phyloP scores from a whole-genome alignment of 2,113 vertebrate species.

The Clarias magur region DNA sequence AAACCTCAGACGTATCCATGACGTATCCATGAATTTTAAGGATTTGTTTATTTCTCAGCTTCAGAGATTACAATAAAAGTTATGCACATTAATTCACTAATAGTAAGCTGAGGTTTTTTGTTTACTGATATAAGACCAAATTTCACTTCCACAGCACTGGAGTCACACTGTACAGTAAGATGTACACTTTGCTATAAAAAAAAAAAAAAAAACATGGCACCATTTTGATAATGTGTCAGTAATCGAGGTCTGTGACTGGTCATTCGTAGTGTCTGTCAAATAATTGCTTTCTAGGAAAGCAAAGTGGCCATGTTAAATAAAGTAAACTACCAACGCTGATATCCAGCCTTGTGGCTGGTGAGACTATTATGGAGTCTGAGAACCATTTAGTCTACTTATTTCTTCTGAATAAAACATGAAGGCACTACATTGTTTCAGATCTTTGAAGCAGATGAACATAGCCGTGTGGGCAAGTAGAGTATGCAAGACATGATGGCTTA shows the following conservation, averaged over 20 bases:
- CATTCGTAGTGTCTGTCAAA: not conserved
- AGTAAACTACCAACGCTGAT: not conserved
- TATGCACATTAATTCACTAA: too few relatives aligned
- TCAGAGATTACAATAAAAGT: too few relatives aligned
- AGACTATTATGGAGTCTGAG: not conserved
- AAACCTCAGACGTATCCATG: too few relatives aligned
- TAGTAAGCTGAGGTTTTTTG: too few relatives aligned
- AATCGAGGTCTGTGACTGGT: not conserved
- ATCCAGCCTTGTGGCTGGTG: not conserved
- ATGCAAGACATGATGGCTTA: not conserved
- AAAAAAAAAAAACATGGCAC: not conserved
- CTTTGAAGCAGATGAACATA: not conserved
- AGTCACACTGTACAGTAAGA: not conserved
- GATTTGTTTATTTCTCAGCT: too few relatives aligned
- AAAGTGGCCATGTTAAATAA: not conserved
- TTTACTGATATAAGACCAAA: too few relatives aligned
- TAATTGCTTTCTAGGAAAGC: not conserved
- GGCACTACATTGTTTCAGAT: constrained; percentile 8
- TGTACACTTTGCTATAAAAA: not conserved
- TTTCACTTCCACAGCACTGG: too few relatives aligned
- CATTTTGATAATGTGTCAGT: not conserved
- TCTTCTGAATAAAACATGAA: not conserved
- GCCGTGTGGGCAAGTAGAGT: not conserved
- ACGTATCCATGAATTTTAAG: too few relatives aligned
- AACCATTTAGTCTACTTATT: not conserved